Base-by-base conservation (phyloP, 2,797 vertebrate genomes). In the Thunnus albacares region DNA sequence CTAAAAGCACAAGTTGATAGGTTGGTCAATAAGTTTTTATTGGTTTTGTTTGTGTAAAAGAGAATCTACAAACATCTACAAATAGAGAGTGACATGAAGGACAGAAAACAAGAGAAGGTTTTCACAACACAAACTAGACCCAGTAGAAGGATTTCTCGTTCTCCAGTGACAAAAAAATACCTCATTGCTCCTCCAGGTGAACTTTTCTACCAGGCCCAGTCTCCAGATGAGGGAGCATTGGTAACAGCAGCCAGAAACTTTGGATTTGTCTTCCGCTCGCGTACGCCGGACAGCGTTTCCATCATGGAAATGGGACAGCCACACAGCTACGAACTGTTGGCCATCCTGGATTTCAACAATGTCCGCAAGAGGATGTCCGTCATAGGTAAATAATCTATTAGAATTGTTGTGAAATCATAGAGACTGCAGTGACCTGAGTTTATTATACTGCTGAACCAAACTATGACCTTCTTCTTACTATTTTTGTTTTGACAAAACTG, bases 341-440 rank as follows among this genome's bases (percentile, higher is more conserved):
- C 96, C 76, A 97, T 99, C 87, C 94, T 99, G 89, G 98, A 99
- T 85, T 99, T 99, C 91, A 97, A 95, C 95, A 98, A 97, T 0
- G 95, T 97, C 69, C 97, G 97, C 90, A 99, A 99, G 87, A 95
- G 98, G 90, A 99, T 99, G 98, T 99, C 98, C 5, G 97, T 99
- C 80, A 97, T 99, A 57, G 98, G 98, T 99, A 71, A 62, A n/a
- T 2, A 18, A 33, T 17, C 20, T 13, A 17, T 9, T 59, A 15
- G 35, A 47, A 24, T 24, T 24, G 24, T 24, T 24, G 24, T 24
- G 24, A 24, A 24, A 24, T 59, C 5, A 15, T 45, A 30, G 17
- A 26, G 20, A 30, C 13, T 28, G 15, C 9, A 38, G 11, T 71
- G 9, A 2, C n/a, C 12, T 1, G 1, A 30, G 28, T 30, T 30